These are phyloP conservation scores for Standfussiana lucernea DNA, from an alignment of 2,888 invertebrate species.

Conservation along the genomic window DNA sequence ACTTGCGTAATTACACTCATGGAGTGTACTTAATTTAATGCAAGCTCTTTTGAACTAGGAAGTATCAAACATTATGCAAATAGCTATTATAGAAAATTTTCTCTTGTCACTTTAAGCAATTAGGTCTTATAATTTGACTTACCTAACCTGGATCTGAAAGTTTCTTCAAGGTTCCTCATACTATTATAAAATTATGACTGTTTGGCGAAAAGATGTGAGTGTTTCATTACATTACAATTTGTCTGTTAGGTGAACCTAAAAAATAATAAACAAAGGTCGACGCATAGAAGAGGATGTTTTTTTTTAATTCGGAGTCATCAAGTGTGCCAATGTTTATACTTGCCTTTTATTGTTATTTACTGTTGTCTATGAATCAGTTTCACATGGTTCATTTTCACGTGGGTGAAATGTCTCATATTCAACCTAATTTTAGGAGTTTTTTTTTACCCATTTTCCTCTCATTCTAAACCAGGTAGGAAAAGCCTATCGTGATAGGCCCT, in stretches of 20 bases:
- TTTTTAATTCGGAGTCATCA: neutral
- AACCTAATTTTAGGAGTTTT: neutral
- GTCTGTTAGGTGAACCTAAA: too few species aligned
- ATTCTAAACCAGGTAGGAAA: neutral
- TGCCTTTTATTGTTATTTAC: neutral
- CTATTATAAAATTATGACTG: neutral
- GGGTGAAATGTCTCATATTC: neutral
- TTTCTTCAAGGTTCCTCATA: neutral
- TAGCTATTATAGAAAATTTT: constrained; percentile 10
- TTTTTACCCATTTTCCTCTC: neutral
- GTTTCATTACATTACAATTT: neutral
- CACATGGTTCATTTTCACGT: neutral
- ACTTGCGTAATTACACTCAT: constrained; percentile 18
- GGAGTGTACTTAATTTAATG: constrained; percentile 17
- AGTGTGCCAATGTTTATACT: neutral
- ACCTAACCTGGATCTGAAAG: neutral
- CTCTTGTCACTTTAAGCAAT: constrained; percentile 1
- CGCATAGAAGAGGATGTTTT: neutral
- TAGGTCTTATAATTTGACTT: neutral
- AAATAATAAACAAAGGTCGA: neutral
- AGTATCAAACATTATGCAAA: constrained; percentile 24
- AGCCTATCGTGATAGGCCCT: neutral
- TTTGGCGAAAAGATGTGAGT: neutral
- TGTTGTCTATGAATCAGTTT: neutral
- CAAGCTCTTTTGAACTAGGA: constrained; percentile 28